Conservation (phyloP, 2,797 vertebrate species). For the Antennarius maculatus region DNA sequence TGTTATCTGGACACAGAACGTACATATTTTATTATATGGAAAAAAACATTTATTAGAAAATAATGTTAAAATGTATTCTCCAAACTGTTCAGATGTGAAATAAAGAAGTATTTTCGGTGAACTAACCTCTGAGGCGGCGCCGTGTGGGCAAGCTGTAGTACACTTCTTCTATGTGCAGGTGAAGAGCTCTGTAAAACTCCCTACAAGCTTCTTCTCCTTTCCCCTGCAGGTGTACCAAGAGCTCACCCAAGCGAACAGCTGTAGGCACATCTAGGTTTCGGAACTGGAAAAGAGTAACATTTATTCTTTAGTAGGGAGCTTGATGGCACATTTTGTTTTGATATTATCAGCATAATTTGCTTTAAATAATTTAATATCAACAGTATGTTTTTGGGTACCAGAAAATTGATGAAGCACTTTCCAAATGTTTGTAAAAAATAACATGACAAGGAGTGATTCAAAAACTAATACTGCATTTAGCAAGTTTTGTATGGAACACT, state of each 20-base stretch:
- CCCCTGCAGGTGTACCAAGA: conserved; percentile 87
- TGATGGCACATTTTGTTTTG: not conserved
- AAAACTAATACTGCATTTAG: no score
- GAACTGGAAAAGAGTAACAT: conserved; percentile 80
- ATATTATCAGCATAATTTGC: not conserved
- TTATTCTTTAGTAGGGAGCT: not conserved
- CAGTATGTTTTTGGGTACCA: no score
- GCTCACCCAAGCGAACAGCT: conserved; percentile 85
- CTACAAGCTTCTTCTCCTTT: conserved; percentile 91
- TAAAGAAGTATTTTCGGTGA: not conserved
- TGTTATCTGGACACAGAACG: conserved; percentile 57
- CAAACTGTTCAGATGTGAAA: not conserved
- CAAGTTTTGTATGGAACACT: no score
- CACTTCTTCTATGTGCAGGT: conserved; percentile 91
- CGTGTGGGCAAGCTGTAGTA: conserved; percentile 91
- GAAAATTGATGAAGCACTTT: no score
- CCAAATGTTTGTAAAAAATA: no score
- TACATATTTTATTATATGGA: not conserved
- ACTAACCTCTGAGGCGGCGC: conserved; percentile 81
- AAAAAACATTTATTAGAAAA: not conserved
- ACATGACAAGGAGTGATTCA: no score
- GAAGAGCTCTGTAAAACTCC: conserved; percentile 95
- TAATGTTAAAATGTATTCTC: not conserved
- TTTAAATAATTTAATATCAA: no score
- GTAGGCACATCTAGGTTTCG: conserved; percentile 89